Evolutionary conservation across 1,140 invertebrate genomes (phyloP), one percentile per base, ranked within the genome.

Genomic region (Bombus impatiens): DNA sequence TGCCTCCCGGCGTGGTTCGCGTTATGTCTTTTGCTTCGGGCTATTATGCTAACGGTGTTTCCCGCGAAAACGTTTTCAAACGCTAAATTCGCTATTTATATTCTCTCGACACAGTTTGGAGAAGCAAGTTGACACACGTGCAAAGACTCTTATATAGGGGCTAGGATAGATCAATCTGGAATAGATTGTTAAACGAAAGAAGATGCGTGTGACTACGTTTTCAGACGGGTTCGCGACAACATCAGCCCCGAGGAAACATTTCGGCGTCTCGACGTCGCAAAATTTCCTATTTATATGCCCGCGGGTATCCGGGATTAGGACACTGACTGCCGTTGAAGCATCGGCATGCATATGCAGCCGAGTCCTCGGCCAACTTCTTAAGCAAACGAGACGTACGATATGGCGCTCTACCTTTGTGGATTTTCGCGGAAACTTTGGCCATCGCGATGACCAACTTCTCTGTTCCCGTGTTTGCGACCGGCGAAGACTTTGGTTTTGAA

Each of bases 81-180:
- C 87, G 92, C 89, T 91, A 91, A 91, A 92, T 86, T 92, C 80
- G 80, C 90, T 90, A 93, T 93, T 92, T 92, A 93, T 91, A 93
- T 92, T 93, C 91, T 74, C 79, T 28, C 87, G 77, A 84, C 88
- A 87, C 12, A 87, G 84, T 74, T 87, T 70, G 71, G 57, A 82
- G 74, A 47, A 89, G 89, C 78, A 77, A 82, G 87, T 71, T 77
- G 65, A 62, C 70, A n/a, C 35, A 78, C 25, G 81, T 35, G 74
- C 75, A 8, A 32, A 47, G 47, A 40, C 25, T 32, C 15, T 57
- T 13, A n/a, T 3, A 62, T 28, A 62, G 44, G 72, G 71, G 75
- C 40, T 72, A 40, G 5, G 76, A 44, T 53, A 59, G 70, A 35
- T 62, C 72, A 74, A 65, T 74, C 42, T 65, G 37, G 62, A 77